Conservation (phyloP, 2,888 invertebrate species). For the Volucella bombylans region DNA sequence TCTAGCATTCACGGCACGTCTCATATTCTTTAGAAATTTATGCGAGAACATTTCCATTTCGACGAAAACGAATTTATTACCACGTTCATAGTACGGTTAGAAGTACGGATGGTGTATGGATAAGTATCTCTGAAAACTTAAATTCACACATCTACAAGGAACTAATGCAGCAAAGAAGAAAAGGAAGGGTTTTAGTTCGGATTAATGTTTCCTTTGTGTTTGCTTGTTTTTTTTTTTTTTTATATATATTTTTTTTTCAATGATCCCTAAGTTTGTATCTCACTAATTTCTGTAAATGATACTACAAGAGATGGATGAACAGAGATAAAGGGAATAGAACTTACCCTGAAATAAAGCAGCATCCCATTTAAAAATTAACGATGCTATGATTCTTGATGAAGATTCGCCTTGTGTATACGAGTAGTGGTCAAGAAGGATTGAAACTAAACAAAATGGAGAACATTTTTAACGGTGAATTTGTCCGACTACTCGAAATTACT, state of each 20-base stretch:
- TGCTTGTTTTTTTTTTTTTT: conserved; percentile 1
- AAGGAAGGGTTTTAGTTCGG: conserved; percentile 2
- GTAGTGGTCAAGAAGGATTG: conserved; percentile 7
- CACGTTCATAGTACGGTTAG: conserved; percentile 38
- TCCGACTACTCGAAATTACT: not conserved
- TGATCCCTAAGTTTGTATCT: conserved; percentile 31
- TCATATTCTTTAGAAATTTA: conserved; percentile 66
- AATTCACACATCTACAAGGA: conserved; percentile 48
- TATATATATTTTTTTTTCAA: not conserved
- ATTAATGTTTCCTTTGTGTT: conserved; percentile 1
- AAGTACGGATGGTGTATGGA: not conserved
- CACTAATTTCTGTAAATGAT: conserved; percentile 40
- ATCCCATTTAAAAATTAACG: conserved; percentile 29
- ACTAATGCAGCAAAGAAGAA: conserved; percentile 18
- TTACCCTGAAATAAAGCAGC: conserved; percentile 4
- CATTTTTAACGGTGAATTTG: not conserved
- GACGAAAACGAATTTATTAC: conserved; percentile 62
- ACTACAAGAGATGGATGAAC: conserved; percentile 9
- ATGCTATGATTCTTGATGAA: conserved; percentile 35
- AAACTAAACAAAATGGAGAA: conserved; percentile 7
- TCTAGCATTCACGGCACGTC: conserved; percentile 60
- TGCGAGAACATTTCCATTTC: conserved; percentile 69
- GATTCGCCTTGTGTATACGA: not conserved
- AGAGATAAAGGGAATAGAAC: not conserved
- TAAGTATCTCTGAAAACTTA: conserved; percentile 27